Evolutionary conservation across 2,797 vertebrate genomes (phyloP).

Genomic region (Xenopus petersii): DNA sequence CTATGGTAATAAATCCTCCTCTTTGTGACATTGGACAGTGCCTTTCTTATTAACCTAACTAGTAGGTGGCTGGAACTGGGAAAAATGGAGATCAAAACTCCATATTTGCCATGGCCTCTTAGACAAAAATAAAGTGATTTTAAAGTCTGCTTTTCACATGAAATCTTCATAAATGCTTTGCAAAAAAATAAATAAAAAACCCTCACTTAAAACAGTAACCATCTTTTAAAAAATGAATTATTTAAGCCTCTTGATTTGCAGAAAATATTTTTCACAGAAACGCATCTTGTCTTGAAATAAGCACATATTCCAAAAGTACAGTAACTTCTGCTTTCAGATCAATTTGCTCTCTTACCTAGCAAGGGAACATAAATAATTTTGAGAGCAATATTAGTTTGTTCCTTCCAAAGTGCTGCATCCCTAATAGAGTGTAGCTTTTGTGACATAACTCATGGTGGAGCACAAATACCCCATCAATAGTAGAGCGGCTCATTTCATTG

Average conservation of each 20-base stretch:
- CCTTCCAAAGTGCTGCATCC: constrained; percentile 56
- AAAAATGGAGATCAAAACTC: too few species aligned
- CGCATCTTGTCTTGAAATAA: constrained; percentile 15
- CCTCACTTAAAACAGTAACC: too few species aligned
- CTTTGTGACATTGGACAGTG: too few species aligned
- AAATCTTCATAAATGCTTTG: too few species aligned
- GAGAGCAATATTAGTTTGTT: constrained; percentile 54
- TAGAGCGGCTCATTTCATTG: constrained; percentile 65
- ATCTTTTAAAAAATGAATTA: background rate
- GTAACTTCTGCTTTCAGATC: constrained; percentile 25
- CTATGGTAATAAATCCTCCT: too few species aligned
- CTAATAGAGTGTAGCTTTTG: constrained; percentile 57
- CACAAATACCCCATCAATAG: constrained; percentile 64
- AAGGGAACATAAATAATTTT: constrained; percentile 48
- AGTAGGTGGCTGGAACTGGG: too few species aligned
- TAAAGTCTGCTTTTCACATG: too few species aligned
- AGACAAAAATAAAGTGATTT: too few species aligned
- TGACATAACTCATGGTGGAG: constrained; percentile 59
- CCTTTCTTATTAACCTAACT: too few species aligned
- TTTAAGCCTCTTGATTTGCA: background rate
- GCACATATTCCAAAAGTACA: constrained; percentile 27
- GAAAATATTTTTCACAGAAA: background rate
- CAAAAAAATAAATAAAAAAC: too few species aligned
- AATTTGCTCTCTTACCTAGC: constrained; percentile 44
- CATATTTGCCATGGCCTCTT: too few species aligned